Evolutionary conservation across 2,888 invertebrate species (phyloP), one percentile per base, ranked within the genome.

Genomic region (Diloba caeruleocephala): DNA sequence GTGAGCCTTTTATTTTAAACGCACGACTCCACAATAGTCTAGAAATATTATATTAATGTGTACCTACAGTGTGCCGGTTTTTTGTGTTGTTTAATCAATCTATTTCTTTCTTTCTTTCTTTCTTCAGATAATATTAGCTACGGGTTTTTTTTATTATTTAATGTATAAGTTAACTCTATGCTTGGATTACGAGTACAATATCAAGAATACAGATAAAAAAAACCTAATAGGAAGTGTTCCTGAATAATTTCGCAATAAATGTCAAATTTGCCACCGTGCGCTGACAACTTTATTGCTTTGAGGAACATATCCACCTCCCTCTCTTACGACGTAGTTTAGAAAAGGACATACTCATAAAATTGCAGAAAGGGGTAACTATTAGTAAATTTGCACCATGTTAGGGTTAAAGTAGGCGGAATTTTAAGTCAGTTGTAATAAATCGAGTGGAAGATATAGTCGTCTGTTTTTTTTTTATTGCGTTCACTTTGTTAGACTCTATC

Each of bases 391-490:
- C 75, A 75, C 64, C 71, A 75, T 68, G 71, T 79, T 81, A 86
- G 85, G 88, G 89, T 85, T 82, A 83, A 88, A 88, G 88, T 85
- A 81, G 91, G 92, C 91, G 92, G 84, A 73, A 74, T 81, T 78
- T 57, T 53, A 82, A 84, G 91, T 87, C 90, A 86, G 76, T 84
- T 87, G 82, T 88, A 91, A 90, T 85, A 89, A 90, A 92, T 92
- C 83, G 84, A 70, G 73, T 70, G 84, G 82, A 89, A 90, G 83
- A 79, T 84, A 85, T 82, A 73, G 76, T 59, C 64, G 57, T 62
- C 63, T 62, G 53, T 58, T 58, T 38, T 60, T 59, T 54, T 59
- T 68, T 58, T 62, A 34, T 36, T 14, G 44, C 23, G 34, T 26
- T 44, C 55, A 54, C 44, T 74, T 66, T 58, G 60, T 50, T 42